phyloP scores from a whole-genome alignment of 2,113 vertebrate genomes.

The Ciconia boyciana region DNA sequence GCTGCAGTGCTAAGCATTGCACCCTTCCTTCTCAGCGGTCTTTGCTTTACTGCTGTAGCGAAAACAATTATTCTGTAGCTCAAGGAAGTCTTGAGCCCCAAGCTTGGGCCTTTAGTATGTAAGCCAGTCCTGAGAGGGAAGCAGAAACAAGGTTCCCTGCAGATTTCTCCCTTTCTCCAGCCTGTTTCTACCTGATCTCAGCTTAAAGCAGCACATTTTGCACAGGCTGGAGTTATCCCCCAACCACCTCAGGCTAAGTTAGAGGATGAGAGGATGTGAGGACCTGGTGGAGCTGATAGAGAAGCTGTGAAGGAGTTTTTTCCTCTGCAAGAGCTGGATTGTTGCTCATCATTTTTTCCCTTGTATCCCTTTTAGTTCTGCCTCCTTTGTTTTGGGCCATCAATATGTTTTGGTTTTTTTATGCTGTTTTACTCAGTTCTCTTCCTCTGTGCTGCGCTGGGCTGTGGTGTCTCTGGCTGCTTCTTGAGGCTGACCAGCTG shows the following conservation, averaged over 20 bases:
- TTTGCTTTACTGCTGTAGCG: not conserved
- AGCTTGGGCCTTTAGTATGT: not conserved
- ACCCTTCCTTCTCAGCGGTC: rapidly evolving
- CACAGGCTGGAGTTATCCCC: not conserved
- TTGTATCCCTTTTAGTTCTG: not conserved
- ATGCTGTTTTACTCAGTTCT: not conserved
- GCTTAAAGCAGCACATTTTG: not conserved
- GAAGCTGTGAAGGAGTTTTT: not conserved
- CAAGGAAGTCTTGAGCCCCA: not conserved
- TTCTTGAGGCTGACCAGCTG: not conserved
- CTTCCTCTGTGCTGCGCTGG: rapidly evolving
- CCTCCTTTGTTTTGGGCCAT: not conserved
- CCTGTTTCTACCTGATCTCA: not conserved
- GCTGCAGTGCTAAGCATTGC: not conserved
- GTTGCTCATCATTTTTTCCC: not conserved
- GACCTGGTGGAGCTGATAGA: not conserved
- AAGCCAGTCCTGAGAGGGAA: not conserved
- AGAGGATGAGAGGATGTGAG: not conserved
- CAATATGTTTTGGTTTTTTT: not conserved
- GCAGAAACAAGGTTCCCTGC: not conserved
- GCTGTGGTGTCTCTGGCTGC: not conserved
- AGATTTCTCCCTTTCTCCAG: not conserved
- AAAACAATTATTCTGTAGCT: not conserved
- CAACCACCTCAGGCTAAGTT: not conserved
- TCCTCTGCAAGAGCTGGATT: not conserved